These are phyloP conservation scores for Hassar affinis DNA, from an alignment of 2,113 vertebrate species.

Conservation along the genomic window DNA sequence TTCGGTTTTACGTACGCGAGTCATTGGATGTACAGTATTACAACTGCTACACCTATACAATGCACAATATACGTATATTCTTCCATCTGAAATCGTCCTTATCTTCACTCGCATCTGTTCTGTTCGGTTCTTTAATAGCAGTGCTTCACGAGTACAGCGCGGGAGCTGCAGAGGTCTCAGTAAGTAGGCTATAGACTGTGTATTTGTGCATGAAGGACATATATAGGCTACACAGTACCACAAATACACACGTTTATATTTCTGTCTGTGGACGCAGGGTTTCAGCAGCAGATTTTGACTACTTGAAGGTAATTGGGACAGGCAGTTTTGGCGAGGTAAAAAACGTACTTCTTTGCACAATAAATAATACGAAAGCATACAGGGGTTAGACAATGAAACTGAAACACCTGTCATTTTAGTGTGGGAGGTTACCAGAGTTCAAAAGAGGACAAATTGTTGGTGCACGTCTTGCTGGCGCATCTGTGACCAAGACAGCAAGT, in stretches of 20 bases:
- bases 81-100: background rate
- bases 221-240: background rate
- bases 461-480: too few relatives aligned
- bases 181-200: constrained; percentile 2
- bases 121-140: constrained; percentile 39
- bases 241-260: constrained; percentile 1
- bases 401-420: too few relatives aligned
- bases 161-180: constrained; percentile 12
- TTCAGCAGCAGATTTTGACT: constrained; percentile 76
- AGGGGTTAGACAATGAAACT: too few relatives aligned
- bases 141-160: constrained; percentile 23
- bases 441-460: too few relatives aligned
- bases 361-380: background rate
- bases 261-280: constrained; percentile 58
- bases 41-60: background rate
- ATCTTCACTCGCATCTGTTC: background rate
- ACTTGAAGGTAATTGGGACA: constrained; percentile 76
- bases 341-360: background rate
- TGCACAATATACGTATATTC: background rate
- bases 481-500: too few relatives aligned
- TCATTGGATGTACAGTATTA: background rate
- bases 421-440: too few relatives aligned
- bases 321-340: constrained; percentile 79
- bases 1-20: background rate
- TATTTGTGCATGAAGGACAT: background rate